Evolutionary conservation across 2,797 vertebrate genomes (phyloP).

Genomic region (Fringilla coelebs): DNA sequence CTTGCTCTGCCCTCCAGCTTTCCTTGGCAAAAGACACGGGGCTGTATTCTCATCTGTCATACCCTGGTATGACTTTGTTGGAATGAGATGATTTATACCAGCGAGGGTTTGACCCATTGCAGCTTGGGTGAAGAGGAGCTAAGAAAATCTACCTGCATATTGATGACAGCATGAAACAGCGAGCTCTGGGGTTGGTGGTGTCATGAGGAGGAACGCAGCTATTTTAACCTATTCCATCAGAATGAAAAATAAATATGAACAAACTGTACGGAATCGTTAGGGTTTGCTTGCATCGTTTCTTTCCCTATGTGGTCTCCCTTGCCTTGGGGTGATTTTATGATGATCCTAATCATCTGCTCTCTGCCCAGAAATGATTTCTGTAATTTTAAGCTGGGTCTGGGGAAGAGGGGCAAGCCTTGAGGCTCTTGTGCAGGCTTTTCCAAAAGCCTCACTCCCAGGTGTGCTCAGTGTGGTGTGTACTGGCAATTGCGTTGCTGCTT

Average conservation of each 20-base stretch:
- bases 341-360: rapidly evolving
- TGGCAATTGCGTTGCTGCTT: rapidly evolving
- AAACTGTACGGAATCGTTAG: neutral
- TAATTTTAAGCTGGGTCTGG: neutral
- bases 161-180: neutral
- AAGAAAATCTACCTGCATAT: neutral
- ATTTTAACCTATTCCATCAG: neutral
- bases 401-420: neutral
- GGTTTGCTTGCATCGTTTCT: neutral
- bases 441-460: neutral
- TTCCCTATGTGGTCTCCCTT: neutral
- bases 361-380: neutral
- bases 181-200: neutral
- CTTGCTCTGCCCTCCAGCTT: neutral
- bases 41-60: neutral
- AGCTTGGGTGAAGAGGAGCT: neutral
- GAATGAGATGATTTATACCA: neutral
- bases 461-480: rapidly evolving
- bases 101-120: neutral
- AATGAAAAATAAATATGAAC: neutral
- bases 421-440: neutral
- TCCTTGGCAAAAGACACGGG: neutral
- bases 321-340: neutral
- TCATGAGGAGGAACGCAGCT: neutral
- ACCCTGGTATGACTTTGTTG: neutral